Evolutionary conservation across 2,888 invertebrate genomes (phyloP).

Genomic region (Odontocolon sp.): DNA sequence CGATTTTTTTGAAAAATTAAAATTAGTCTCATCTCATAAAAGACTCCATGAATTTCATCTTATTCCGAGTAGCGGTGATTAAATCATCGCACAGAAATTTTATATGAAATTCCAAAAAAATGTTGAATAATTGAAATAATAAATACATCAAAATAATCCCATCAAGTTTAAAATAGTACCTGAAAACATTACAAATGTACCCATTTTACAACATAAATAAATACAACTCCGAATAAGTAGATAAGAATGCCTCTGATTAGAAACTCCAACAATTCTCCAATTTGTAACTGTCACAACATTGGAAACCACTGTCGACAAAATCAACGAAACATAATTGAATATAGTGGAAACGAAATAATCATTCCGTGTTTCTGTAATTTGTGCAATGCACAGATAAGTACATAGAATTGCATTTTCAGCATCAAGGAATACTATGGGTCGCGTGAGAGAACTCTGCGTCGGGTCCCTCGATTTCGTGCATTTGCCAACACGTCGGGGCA

Average conservation of each 20-base stretch:
- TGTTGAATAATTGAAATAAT: too few species aligned
- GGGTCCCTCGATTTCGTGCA: slow-evolving; percentile 24
- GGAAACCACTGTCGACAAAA: neutral
- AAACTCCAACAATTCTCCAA: neutral
- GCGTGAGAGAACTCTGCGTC: slow-evolving; percentile 3
- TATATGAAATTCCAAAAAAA: too few species aligned
- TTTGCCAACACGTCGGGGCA: neutral
- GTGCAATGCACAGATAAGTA: neutral
- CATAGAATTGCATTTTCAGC: neutral
- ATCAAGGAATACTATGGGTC: neutral
- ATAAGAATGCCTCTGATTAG: neutral
- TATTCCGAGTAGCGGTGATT: too few species aligned
- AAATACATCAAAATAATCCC: too few species aligned
- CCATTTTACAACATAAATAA: too few species aligned
- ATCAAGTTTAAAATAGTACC: too few species aligned
- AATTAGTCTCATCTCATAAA: too few species aligned
- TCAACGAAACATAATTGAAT: slow-evolving; percentile 4
- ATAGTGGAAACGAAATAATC: slow-evolving; percentile 9
- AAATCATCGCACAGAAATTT: too few species aligned
- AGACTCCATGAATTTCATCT: too few species aligned
- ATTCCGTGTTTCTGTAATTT: neutral
- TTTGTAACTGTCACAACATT: neutral
- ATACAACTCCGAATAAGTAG: too few species aligned
- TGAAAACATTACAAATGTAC: too few species aligned
- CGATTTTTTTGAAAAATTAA: too few species aligned